phyloP scores from a whole-genome alignment of 2,113 vertebrate species.

The Porphyrio hochstetteri region DNA sequence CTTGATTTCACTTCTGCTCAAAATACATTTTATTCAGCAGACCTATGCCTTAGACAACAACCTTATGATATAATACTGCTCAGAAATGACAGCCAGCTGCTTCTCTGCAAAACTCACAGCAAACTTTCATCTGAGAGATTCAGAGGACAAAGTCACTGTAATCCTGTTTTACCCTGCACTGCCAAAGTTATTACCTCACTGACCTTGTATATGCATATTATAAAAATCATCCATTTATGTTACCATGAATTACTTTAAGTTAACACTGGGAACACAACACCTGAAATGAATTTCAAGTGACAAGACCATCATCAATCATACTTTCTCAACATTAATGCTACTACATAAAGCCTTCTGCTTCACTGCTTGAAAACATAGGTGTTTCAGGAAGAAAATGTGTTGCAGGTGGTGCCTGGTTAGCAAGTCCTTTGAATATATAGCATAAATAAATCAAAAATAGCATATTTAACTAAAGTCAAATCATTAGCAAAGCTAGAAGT shows the following conservation, averaged over 20 bases:
- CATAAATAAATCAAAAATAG: neutral
- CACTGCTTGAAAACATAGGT: conserved; percentile 60
- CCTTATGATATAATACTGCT: neutral
- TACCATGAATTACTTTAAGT: conserved; percentile 70
- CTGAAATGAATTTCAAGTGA: conserved; percentile 75
- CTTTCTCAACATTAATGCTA: conserved; percentile 64
- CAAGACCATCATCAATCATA: conserved; percentile 77
- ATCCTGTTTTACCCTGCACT: conserved; percentile 43
- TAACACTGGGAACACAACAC: conserved; percentile 67
- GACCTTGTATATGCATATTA: conserved; percentile 70
- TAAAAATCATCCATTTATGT: conserved; percentile 77
- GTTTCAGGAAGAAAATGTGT: conserved; percentile 44
- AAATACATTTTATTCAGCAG: neutral
- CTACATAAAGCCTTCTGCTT: conserved; percentile 66
- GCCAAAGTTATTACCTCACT: conserved; percentile 66
- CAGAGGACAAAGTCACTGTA: conserved; percentile 59
- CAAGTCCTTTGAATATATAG: neutral
- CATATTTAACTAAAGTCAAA: neutral
- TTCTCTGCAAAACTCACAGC: conserved; percentile 1
- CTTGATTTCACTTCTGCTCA: neutral
- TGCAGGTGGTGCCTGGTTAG: neutral
- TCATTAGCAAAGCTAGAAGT: neutral
- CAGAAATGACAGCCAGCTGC: neutral
- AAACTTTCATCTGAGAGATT: conserved; percentile 43
- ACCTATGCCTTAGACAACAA: neutral